Percentiles rank a stretch among this genome's conserved stretches.
These are phyloP conservation scores for Reticulitermes lucifugus DNA, from an alignment of 2,888 invertebrate species.

Conservation along the genomic window DNA sequence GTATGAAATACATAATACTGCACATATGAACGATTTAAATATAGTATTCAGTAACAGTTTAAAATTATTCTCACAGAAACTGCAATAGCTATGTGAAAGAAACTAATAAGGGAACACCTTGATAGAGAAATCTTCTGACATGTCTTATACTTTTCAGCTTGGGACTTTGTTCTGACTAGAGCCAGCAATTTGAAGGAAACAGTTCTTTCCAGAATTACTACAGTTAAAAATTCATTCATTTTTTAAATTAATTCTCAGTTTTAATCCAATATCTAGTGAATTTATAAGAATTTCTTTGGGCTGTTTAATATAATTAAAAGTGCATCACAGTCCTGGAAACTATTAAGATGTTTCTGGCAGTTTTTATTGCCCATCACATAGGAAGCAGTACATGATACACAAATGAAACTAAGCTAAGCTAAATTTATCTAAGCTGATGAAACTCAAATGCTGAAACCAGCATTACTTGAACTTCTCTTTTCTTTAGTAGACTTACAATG, in stretches of 20 bases:
- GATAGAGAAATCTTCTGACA: background rate
- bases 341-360: background rate
- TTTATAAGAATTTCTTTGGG: too few relatives aligned
- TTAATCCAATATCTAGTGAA: too few relatives aligned
- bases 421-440: too few relatives aligned
- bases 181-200: background rate
- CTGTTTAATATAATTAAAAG: too few relatives aligned
- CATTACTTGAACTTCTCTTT: too few relatives aligned
- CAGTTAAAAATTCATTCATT: too few relatives aligned
- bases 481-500: too few relatives aligned
- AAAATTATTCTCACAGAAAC: background rate
- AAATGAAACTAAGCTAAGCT: too few relatives aligned
- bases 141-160: background rate
- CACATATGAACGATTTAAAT: background rate
- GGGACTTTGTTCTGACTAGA: background rate
- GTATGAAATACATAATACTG: slow-evolving; percentile 19
- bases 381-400: background rate
- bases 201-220: too few relatives aligned
- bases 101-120: background rate
- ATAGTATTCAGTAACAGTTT: background rate
- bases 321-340: background rate
- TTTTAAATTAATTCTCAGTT: too few relatives aligned
- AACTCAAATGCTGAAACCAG: too few relatives aligned
- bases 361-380: background rate
- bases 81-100: background rate